Percentiles rank a stretch among this genome's conserved stretches.
phyloP scores from a whole-genome alignment of 2,888 invertebrate species.

The Phragmatobia fuliginosa region DNA sequence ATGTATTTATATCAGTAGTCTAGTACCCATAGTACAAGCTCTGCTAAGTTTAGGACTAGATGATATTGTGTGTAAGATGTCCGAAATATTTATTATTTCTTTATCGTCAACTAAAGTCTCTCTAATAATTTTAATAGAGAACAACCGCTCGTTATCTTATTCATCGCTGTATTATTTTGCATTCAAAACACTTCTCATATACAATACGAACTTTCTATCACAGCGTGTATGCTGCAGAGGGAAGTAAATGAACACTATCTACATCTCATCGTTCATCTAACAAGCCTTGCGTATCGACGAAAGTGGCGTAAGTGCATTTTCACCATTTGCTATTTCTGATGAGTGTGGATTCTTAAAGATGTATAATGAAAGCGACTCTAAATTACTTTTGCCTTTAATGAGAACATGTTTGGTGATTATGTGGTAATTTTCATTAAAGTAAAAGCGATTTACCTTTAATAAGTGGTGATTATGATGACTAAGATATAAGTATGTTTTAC shows the following conservation, averaged over 20 bases:
- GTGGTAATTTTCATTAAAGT: not conserved
- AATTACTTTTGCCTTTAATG: slow-evolving; percentile 8
- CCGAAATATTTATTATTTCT: too few species aligned
- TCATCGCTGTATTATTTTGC: not conserved
- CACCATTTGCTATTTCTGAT: slow-evolving; percentile 45
- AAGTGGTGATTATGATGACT: not conserved
- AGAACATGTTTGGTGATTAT: not conserved
- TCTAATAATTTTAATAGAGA: too few species aligned
- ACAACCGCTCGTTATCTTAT: too few species aligned
- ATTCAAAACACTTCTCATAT: not conserved
- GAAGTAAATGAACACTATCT: slow-evolving; percentile 52
- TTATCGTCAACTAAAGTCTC: too few species aligned
- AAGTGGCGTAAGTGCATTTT: slow-evolving; percentile 52
- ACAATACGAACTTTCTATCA: slow-evolving; percentile 41
- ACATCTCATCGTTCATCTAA: slow-evolving; percentile 59
- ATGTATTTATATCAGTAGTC: too few species aligned
- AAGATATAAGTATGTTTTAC: not conserved
- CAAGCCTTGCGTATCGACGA: slow-evolving; percentile 65
- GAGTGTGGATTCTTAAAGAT: slow-evolving; percentile 6
- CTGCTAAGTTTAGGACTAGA: too few species aligned
- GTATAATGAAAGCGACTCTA: slow-evolving; percentile 18
- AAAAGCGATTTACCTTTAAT: not conserved
- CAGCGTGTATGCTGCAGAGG: slow-evolving; percentile 39
- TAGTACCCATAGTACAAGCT: too few species aligned
- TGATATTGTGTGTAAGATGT: too few species aligned